These are phyloP conservation scores for Mycetomoellerius zeteki DNA, from an alignment of 1,140 invertebrate species.

Conservation along the genomic window DNA sequence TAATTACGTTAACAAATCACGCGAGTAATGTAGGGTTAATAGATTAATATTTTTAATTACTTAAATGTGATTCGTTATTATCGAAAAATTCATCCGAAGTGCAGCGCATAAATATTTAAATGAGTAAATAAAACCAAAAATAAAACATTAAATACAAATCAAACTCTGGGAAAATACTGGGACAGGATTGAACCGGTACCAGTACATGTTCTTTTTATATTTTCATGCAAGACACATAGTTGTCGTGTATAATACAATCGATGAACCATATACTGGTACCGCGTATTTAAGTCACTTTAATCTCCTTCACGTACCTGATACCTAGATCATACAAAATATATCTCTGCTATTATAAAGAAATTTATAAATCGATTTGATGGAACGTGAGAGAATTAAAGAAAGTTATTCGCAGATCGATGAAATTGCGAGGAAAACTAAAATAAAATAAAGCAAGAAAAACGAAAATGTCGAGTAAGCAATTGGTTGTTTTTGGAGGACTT, in stretches of 20 bases:
- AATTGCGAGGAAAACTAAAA: conserved; percentile 9
- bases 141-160: conserved; percentile 23
- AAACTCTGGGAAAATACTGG: neutral
- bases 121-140: conserved; percentile 20
- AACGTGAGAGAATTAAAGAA: conserved; percentile 51
- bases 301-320: conserved; percentile 48
- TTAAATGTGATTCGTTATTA: conserved; percentile 8
- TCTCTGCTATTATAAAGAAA: conserved; percentile 17
- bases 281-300: conserved; percentile 9
- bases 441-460: conserved; percentile 12
- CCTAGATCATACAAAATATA: conserved; percentile 13
- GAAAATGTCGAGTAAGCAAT: conserved; percentile 33
- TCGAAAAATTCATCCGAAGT: conserved; percentile 62
- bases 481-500: conserved; percentile 11
- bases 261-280: conserved; percentile 22
- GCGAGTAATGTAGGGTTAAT: too few relatives aligned
- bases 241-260: conserved; percentile 29
- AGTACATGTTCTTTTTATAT: conserved; percentile 9
- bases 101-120: conserved; percentile 15
- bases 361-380: conserved; percentile 24
- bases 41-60: neutral
- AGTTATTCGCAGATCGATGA: neutral
- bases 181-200: neutral
- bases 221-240: conserved; percentile 28
- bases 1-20: too few relatives aligned